phyloP scores from a whole-genome alignment of 2,888 invertebrate genomes.

The Eupithecia dodoneata region DNA sequence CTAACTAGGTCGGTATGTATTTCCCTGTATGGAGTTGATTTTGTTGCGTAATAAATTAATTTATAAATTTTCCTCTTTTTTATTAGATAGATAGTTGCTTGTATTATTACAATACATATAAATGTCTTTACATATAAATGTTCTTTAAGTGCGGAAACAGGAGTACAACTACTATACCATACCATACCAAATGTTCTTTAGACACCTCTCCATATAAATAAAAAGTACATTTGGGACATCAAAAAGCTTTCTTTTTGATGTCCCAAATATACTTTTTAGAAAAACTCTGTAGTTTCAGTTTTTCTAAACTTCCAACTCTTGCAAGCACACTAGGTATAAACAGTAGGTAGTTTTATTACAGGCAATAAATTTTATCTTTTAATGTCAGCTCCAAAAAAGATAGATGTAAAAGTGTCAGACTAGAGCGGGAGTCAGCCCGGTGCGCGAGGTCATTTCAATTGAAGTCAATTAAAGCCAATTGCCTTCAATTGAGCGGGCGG shows the following conservation, averaged over 20 bases:
- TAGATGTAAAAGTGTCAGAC: conserved; percentile 83
- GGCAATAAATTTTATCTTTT: conserved; percentile 75
- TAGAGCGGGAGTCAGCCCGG: conserved; percentile 79
- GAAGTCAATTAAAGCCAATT: conserved; percentile 82
- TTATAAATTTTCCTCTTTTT: background rate
- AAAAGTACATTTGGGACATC: background rate
- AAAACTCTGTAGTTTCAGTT: background rate
- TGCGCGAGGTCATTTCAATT: conserved; percentile 84
- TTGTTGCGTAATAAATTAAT: background rate
- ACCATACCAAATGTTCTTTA: background rate
- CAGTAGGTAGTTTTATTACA: conserved; percentile 51
- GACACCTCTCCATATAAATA: background rate
- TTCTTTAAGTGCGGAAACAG: no score
- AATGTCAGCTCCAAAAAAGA: conserved; percentile 82
- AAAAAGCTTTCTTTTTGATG: background rate
- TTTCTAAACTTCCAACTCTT: background rate
- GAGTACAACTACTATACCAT: no score
- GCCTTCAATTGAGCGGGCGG: conserved; percentile 81
- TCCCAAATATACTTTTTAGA: no score
- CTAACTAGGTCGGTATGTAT: background rate
- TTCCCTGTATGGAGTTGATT: background rate
- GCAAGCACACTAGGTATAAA: background rate
- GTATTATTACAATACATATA: background rate
- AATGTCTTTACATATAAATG: no score
- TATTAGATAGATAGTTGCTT: background rate